Conservation (phyloP, 2,113 vertebrate species). For the Otis tarda region DNA sequence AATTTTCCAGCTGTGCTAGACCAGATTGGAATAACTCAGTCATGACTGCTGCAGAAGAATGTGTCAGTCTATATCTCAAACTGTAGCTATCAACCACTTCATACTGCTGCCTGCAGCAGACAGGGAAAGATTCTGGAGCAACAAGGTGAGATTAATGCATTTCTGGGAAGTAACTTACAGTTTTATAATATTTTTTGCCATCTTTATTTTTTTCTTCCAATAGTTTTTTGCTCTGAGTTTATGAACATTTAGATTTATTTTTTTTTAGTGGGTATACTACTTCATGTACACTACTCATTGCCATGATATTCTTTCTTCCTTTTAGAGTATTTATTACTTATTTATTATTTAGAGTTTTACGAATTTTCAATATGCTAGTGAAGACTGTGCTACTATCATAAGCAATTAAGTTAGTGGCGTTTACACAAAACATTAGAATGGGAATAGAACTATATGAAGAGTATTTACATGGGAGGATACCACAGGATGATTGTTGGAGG, state of each 20-base stretch:
- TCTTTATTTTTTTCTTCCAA: neutral
- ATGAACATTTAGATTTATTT: neutral
- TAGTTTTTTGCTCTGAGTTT: neutral
- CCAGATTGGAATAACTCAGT: constrained; percentile 79
- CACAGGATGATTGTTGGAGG: neutral
- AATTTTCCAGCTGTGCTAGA: constrained; percentile 75
- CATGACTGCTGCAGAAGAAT: constrained; percentile 73
- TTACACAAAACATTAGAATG: neutral
- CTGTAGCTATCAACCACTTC: constrained; percentile 64
- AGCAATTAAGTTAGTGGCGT: neutral
- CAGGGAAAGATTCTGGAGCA: constrained; percentile 27
- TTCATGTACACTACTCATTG: neutral
- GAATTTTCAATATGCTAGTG: neutral
- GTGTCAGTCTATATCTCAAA: constrained; percentile 74
- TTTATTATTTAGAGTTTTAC: no score
- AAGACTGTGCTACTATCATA: neutral
- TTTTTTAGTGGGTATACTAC: neutral
- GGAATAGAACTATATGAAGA: neutral
- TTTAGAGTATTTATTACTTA: no score
- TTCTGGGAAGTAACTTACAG: neutral
- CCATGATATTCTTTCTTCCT: neutral
- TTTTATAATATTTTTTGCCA: neutral
- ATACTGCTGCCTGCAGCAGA: neutral
- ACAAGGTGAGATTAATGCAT: constrained; percentile 48
- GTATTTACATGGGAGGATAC: neutral